Evolutionary conservation across 2,888 invertebrate species (phyloP).

Genomic region (Rhyacophila evoluta): DNA sequence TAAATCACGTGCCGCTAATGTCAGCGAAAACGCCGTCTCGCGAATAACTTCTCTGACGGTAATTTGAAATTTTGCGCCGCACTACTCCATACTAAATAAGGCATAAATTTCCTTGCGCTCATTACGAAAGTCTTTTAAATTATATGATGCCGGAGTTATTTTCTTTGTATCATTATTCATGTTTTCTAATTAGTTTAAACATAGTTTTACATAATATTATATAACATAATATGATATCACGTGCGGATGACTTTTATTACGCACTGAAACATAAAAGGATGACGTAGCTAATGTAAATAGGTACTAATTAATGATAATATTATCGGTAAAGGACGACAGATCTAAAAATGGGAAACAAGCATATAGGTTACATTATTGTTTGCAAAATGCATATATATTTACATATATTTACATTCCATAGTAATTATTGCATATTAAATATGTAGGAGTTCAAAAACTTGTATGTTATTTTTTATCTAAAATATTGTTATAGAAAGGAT

Average conservation of each 20-base stretch:
- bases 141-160: conserved; percentile 13
- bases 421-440: no score
- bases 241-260: neutral
- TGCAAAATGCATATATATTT: no score
- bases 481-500: no score
- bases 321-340: no score
- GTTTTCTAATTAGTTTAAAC: conserved; percentile 24
- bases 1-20: neutral
- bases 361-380: no score
- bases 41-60: conserved; percentile 40
- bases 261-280: neutral
- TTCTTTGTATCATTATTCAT: conserved; percentile 22
- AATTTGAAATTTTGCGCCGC: conserved; percentile 51
- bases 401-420: no score
- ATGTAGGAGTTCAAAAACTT: no score
- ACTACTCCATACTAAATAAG: conserved; percentile 45
- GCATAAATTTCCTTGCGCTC: conserved; percentile 43
- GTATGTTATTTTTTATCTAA: no score
- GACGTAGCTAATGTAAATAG: no score
- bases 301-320: no score
- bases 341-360: no score
- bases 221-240: neutral
- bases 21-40: conserved; percentile 25
- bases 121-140: conserved; percentile 36
- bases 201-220: conserved; percentile 1